Conservation (phyloP, 2,888 invertebrate genomes). For the Villa cingulata region DNA sequence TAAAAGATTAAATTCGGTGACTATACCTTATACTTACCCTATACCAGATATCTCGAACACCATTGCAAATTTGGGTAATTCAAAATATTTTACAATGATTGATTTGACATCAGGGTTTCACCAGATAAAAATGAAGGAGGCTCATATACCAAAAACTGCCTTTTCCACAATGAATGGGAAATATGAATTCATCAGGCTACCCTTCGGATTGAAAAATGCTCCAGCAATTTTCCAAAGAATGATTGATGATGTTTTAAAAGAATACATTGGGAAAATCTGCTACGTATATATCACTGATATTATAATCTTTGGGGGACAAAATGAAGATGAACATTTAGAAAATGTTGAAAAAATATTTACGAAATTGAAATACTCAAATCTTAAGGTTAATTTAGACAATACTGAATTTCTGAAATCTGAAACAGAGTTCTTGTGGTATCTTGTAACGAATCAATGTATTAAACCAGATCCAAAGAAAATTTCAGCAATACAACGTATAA, state of each 20-base stretch:
- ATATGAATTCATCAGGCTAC: not conserved
- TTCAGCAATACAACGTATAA: too few relatives aligned
- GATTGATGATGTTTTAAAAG: slow-evolving; percentile 4
- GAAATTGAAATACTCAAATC: too few relatives aligned
- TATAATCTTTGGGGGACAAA: slow-evolving; percentile 1
- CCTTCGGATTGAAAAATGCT: slow-evolving; percentile 3
- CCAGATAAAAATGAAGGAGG: slow-evolving; percentile 3
- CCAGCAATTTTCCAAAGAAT: slow-evolving; percentile 5
- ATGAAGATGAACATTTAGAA: not conserved
- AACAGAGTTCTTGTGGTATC: too few relatives aligned
- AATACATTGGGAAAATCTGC: slow-evolving; percentile 2
- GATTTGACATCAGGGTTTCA: slow-evolving; percentile 1
- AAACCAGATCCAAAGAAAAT: too few relatives aligned
- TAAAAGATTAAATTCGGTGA: not conserved
- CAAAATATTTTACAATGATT: not conserved
- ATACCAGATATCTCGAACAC: not conserved
- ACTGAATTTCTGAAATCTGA: too few relatives aligned
- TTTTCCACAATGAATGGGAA: too few relatives aligned
- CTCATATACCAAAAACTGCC: not conserved
- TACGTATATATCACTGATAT: slow-evolving; percentile 4
- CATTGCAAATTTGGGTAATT: not conserved
- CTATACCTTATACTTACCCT: not conserved
- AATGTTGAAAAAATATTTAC: not conserved
- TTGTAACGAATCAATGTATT: too few relatives aligned
- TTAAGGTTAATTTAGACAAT: too few relatives aligned